phyloP scores from a whole-genome alignment of 2,797 vertebrate genomes.

The Poeciliopsis presidionis region DNA sequence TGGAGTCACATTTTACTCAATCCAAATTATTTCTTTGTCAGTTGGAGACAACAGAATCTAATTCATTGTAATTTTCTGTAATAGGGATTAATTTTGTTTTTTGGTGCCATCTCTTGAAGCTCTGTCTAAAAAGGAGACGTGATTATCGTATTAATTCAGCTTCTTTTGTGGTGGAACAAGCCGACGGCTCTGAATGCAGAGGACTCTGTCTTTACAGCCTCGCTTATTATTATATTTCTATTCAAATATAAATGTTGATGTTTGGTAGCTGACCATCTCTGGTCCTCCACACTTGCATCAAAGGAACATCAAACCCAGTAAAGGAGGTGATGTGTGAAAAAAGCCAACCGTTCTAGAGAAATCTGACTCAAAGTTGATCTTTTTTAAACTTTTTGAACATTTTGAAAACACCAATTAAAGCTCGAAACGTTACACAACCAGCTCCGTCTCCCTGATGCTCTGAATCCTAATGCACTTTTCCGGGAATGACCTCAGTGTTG shows the following conservation, averaged over 20 bases:
- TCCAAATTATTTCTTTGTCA: neutral
- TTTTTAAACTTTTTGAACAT: neutral
- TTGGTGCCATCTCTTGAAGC: neutral
- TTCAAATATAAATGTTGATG: neutral
- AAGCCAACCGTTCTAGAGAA: neutral
- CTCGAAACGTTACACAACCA: neutral
- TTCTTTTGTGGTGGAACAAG: neutral
- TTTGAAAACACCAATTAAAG: neutral
- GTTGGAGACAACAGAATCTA: neutral
- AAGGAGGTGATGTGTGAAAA: neutral
- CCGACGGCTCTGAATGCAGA: neutral
- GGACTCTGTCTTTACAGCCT: neutral
- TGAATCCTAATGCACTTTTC: conserved; percentile 1
- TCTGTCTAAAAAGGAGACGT: neutral
- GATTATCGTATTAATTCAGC: neutral
- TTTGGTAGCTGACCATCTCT: neutral
- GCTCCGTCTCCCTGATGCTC: neutral
- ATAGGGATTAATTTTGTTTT: neutral
- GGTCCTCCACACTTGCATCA: neutral
- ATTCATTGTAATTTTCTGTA: neutral
- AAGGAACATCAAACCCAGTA: neutral
- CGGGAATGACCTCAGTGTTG: neutral
- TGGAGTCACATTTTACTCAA: neutral
- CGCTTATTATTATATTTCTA: neutral
- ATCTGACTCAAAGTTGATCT: neutral